These are phyloP conservation scores for Dicrurus megarhynchus DNA, from an alignment of 2,113 vertebrate genomes.

Conservation along the genomic window DNA sequence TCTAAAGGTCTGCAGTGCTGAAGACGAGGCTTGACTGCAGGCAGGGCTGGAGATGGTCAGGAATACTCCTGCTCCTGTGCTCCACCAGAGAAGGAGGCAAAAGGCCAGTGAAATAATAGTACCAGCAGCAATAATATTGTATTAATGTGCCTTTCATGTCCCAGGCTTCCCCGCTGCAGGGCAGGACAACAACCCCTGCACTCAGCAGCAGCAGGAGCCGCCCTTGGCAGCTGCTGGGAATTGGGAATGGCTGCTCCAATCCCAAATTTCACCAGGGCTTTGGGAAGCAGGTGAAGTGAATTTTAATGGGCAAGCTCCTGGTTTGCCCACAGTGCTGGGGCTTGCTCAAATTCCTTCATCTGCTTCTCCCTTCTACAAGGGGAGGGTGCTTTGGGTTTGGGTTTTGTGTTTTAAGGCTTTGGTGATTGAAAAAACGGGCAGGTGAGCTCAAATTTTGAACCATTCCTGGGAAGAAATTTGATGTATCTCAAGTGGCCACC, in stretches of 20 bases:
- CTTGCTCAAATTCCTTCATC: neutral
- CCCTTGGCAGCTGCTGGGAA: neutral
- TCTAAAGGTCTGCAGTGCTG: conserved; percentile 15
- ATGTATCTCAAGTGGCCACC: neutral
- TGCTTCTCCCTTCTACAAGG: neutral
- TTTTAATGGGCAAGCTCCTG: neutral
- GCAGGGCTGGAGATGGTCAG: neutral
- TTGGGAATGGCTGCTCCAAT: neutral
- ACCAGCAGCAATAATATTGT: neutral
- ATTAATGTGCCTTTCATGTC: neutral
- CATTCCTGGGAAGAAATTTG: neutral
- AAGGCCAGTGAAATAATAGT: neutral
- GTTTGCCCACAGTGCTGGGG: neutral
- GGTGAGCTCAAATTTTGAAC: neutral
- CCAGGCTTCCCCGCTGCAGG: neutral
- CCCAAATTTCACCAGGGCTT: neutral
- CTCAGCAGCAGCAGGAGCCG: neutral
- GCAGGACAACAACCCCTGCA: neutral
- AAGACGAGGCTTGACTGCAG: neutral
- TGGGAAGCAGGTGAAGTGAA: neutral
- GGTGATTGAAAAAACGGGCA: neutral
- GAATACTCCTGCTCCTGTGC: neutral
- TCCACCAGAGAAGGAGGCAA: neutral
- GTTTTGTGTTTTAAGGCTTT: neutral
- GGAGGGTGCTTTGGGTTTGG: neutral